phyloP scores from a whole-genome alignment of 2,113 vertebrate species.

The Notarius lentiginosus region DNA sequence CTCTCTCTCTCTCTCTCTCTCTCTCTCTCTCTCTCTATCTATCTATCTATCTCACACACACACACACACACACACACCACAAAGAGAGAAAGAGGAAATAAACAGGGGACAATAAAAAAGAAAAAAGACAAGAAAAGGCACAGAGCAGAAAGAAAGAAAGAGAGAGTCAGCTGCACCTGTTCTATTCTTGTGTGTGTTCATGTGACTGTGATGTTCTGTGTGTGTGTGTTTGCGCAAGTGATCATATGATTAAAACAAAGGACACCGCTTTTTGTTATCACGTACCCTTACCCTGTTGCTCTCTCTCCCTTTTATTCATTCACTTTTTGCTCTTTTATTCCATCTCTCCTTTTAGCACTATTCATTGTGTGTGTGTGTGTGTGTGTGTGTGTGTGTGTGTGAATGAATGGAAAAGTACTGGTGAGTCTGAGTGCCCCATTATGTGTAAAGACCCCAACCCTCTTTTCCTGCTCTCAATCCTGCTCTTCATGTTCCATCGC shows the following conservation, averaged over 20 bases:
- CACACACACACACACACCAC: too few species aligned
- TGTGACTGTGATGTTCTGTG: slow-evolving; percentile 4
- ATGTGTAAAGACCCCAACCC: background rate
- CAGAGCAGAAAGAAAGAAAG: background rate
- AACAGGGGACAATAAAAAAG: background rate
- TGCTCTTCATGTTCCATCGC: background rate
- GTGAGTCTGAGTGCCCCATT: background rate
- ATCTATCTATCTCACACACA: too few species aligned
- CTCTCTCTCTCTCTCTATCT: background rate
- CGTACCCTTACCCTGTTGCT: background rate
- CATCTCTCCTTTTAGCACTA: background rate
- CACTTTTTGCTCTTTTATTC: background rate
- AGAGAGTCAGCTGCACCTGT: slow-evolving; percentile 3
- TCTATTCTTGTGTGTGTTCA: background rate
- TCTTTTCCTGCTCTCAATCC: background rate
- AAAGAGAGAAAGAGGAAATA: background rate
- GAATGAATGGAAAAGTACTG: slow-evolving; percentile 2
- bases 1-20: background rate
- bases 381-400: background rate
- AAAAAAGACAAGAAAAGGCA: background rate
- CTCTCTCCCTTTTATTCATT: background rate
- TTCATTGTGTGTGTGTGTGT: background rate
- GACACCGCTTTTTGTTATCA: background rate
- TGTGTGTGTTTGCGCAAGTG: background rate
- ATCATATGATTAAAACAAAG: slow-evolving; percentile 31